Conservation (phyloP, 2,888 invertebrate species). For the Atethmia centrago region DNA sequence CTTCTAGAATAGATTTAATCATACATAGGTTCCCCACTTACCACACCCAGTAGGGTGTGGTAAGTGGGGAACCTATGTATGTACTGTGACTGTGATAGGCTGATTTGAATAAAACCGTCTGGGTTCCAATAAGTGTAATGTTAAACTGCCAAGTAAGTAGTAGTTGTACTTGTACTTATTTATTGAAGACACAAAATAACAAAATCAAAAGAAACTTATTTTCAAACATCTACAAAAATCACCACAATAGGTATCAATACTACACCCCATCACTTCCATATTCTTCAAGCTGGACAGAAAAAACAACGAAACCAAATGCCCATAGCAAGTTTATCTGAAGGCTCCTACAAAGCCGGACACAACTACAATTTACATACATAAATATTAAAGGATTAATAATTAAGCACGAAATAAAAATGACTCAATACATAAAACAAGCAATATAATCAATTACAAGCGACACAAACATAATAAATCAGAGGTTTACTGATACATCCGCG, state of each 20-base stretch:
- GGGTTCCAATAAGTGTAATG: not conserved
- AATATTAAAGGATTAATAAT: slow-evolving; percentile 45
- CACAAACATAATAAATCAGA: slow-evolving; percentile 59
- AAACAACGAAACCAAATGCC: not conserved
- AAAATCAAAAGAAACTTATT: not conserved
- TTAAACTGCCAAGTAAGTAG: not conserved
- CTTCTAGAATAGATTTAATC: no score
- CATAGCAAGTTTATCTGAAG: not conserved
- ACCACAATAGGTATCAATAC: not conserved
- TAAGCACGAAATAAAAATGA: slow-evolving; percentile 49
- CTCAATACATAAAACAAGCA: slow-evolving; percentile 51
- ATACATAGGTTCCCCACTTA: no score
- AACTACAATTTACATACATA: slow-evolving; percentile 8
- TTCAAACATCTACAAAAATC: not conserved
- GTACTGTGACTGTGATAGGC: not conserved
- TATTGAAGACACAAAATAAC: not conserved
- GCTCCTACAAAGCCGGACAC: not conserved
- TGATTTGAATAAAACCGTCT: not conserved
- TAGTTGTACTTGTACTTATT: not conserved
- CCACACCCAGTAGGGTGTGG: no score
- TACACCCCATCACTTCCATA: not conserved
- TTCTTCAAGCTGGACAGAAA: no score
- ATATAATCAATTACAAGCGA: slow-evolving; percentile 54
- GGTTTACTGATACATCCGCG: slow-evolving; percentile 61
- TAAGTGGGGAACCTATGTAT: not conserved